Conservation (phyloP, 2,113 vertebrate genomes). For the Cheirogaleus medius region DNA sequence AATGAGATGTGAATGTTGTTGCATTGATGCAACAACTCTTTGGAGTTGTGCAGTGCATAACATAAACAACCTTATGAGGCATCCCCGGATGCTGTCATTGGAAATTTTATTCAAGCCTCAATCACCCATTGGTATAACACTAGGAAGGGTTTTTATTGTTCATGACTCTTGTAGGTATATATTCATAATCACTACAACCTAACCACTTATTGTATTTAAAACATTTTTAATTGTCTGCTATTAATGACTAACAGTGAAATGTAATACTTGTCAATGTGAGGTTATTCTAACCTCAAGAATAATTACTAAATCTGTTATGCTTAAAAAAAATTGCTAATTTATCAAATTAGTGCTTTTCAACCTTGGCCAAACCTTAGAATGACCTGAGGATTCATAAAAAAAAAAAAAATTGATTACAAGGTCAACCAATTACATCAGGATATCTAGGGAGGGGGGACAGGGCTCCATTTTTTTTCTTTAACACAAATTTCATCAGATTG, state of each 20-base stretch:
- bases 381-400: neutral
- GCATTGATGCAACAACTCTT: neutral
- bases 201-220: neutral
- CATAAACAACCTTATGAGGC: neutral
- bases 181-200: neutral
- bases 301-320: constrained; percentile 18
- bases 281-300: neutral
- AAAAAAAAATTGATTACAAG: neutral
- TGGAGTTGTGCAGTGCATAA: neutral
- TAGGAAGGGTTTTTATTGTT: neutral
- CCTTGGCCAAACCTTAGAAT: constrained; percentile 2
- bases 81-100: neutral
- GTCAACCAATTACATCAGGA: neutral
- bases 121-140: neutral
- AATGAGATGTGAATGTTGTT: neutral
- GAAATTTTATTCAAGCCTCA: neutral
- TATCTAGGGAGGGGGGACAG: neutral
- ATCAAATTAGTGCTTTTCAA: neutral
- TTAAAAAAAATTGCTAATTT: neutral
- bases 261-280: neutral
- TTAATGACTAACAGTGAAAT: neutral
- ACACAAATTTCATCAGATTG: neutral
- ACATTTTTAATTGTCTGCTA: neutral
- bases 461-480: neutral
- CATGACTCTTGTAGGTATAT: neutral